phyloP scores from a whole-genome alignment of 2,888 invertebrate species.

The Pseudococcus viburni region DNA sequence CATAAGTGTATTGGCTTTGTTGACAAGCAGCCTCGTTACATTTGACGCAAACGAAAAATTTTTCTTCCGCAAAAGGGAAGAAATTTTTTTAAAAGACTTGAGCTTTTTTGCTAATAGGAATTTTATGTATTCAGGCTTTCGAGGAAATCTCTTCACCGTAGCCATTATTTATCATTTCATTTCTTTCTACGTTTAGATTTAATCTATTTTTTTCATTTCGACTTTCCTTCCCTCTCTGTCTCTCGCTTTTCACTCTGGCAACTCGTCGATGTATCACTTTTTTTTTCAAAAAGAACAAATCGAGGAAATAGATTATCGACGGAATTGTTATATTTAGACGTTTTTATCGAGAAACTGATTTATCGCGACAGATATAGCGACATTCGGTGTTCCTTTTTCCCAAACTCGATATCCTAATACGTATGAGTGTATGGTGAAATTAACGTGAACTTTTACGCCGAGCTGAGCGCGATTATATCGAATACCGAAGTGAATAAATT shows the following conservation, averaged over 20 bases:
- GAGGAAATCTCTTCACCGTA: constrained; percentile 21
- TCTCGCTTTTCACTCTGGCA: background rate
- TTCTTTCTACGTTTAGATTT: constrained; percentile 58
- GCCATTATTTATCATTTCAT: constrained; percentile 64
- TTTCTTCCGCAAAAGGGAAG: constrained; percentile 22
- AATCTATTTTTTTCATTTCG: constrained; percentile 54
- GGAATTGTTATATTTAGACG: constrained; percentile 42
- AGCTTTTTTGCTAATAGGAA: constrained; percentile 62
- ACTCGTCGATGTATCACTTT: constrained; percentile 29
- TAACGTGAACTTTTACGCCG: constrained; percentile 18
- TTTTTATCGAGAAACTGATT: constrained; percentile 45
- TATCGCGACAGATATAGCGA: constrained; percentile 40
- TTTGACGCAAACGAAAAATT: constrained; percentile 59
- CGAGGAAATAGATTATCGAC: constrained; percentile 51
- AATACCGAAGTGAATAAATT: constrained; percentile 7
- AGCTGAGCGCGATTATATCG: background rate
- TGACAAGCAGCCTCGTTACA: constrained; percentile 63
- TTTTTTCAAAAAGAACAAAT: constrained; percentile 25
- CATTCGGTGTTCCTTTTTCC: background rate
- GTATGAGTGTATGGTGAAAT: background rate
- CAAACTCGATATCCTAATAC: background rate
- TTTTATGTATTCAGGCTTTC: constrained; percentile 63
- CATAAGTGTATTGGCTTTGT: constrained; percentile 64
- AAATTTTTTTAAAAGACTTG: constrained; percentile 53
- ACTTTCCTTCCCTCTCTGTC: background rate